These are phyloP conservation scores for Anas flavirostris DNA, from an alignment of 2,797 vertebrate genomes.

Conservation along the genomic window DNA sequence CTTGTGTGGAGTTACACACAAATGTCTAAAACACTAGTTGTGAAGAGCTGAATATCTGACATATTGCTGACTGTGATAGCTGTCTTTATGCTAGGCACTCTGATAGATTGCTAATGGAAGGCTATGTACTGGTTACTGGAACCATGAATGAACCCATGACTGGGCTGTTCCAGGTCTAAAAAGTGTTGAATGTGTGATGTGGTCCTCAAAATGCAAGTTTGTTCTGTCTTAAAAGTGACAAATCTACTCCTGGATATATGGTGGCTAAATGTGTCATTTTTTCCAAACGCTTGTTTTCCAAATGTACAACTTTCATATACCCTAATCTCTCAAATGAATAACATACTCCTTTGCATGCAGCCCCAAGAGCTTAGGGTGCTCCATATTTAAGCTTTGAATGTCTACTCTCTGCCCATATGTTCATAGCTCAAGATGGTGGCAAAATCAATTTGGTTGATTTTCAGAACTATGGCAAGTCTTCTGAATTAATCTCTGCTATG, in stretches of 20 bases:
- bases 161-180: background rate
- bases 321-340: background rate
- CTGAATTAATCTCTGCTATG: background rate
- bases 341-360: background rate
- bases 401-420: background rate
- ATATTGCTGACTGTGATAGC: background rate
- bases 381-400: background rate
- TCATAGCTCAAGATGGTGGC: background rate
- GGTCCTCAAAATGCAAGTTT: background rate
- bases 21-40: background rate
- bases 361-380: background rate
- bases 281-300: background rate
- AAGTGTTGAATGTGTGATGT: background rate
- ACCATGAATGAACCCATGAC: no score
- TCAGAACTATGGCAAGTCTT: background rate
- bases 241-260: background rate
- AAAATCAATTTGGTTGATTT: background rate
- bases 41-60: background rate
- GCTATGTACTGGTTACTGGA: background rate
- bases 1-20: background rate
- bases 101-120: background rate
- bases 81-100: background rate
- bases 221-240: background rate
- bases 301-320: background rate
- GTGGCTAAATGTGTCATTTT: background rate